A percentile compares a stretch with the other conserved stretches of the same genome.
These are phyloP conservation scores for Harpalus rubripes DNA, from an alignment of 2,888 invertebrate genomes.

Conservation along the genomic window DNA sequence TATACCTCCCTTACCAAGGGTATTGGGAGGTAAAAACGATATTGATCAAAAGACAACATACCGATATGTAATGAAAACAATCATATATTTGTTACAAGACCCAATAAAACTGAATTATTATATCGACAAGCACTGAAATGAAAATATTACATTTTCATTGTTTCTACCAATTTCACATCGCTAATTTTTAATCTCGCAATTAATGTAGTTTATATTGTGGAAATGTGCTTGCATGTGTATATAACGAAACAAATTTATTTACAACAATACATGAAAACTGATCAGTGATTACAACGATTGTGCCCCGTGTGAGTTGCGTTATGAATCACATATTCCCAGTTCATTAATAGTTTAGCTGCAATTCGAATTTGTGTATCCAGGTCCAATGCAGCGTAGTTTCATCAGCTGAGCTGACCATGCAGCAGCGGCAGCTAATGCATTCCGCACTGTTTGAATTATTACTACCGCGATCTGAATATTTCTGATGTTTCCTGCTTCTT, in stretches of 20 bases:
- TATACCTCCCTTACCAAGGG: no score
- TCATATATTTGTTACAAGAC: not conserved
- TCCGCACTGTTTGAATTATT: conserved; percentile 34
- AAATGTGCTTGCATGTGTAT: not conserved
- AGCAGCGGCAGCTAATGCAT: conserved; percentile 23
- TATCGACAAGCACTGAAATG: not conserved
- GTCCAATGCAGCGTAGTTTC: conserved; percentile 1
- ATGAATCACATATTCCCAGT: conserved; percentile 46
- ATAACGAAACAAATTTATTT: conserved; percentile 18
- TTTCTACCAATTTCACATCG: not conserved
- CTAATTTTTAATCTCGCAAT: conserved; percentile 45
- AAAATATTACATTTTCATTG: not conserved
- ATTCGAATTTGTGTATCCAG: conserved; percentile 23
- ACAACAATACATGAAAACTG: conserved; percentile 46
- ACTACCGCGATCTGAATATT: conserved; percentile 30
- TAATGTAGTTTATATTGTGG: conserved; percentile 29
- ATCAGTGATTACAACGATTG: conserved; percentile 22
- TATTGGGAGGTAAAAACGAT: no score
- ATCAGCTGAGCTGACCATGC: conserved; percentile 26
- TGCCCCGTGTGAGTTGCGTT: conserved; percentile 2
- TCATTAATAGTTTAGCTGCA: conserved; percentile 39
- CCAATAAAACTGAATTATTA: not conserved
- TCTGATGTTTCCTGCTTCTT: conserved; percentile 9
- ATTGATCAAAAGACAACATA: no score
- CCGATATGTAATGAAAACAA: no score